Percentiles rank a stretch among this genome's conserved stretches.
These are phyloP conservation scores for Hybos culiciformis DNA, from an alignment of 2,888 invertebrate species.

Conservation along the genomic window DNA sequence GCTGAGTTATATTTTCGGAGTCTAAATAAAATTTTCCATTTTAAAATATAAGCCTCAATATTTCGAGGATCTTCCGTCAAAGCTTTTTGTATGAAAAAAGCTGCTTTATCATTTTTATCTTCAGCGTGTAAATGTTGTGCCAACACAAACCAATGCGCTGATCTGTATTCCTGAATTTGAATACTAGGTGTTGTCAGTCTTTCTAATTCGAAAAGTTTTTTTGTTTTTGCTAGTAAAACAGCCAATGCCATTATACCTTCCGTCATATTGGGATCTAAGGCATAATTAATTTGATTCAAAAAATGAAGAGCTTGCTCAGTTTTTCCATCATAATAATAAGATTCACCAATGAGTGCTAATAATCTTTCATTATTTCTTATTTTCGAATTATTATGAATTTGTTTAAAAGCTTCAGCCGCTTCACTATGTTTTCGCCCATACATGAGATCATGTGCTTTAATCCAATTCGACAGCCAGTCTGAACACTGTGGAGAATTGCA, in stretches of 20 bases:
- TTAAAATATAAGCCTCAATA: constrained; percentile 58
- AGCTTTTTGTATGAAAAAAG: constrained; percentile 62
- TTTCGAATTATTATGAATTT: constrained; percentile 48
- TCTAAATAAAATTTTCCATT: constrained; percentile 37
- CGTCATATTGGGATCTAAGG: constrained; percentile 40
- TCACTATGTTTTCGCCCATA: constrained; percentile 51
- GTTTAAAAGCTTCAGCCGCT: constrained; percentile 51
- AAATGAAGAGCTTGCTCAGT: constrained; percentile 46
- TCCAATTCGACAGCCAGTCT: constrained; percentile 47
- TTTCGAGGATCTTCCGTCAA: constrained; percentile 48
- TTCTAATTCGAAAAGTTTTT: constrained; percentile 46
- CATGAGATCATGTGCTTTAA: constrained; percentile 49
- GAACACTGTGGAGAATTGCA: constrained; percentile 24
- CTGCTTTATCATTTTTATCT: constrained; percentile 48
- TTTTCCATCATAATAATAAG: constrained; percentile 58
- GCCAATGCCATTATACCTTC: constrained; percentile 52
- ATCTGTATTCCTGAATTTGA: constrained; percentile 36
- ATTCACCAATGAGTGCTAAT: constrained; percentile 55
- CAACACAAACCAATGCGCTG: constrained; percentile 63
- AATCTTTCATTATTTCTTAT: constrained; percentile 54
- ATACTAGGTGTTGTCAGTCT: constrained; percentile 39
- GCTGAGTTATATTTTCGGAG: constrained; percentile 28
- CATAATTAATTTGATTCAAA: constrained; percentile 36
- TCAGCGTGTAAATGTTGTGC: constrained; percentile 52
- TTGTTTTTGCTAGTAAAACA: constrained; percentile 45